A percentile compares a stretch with the other conserved stretches of the same genome.
Evolutionary conservation across 1,140 invertebrate genomes (phyloP).

Genomic region (Bathynomus jamesi): DNA sequence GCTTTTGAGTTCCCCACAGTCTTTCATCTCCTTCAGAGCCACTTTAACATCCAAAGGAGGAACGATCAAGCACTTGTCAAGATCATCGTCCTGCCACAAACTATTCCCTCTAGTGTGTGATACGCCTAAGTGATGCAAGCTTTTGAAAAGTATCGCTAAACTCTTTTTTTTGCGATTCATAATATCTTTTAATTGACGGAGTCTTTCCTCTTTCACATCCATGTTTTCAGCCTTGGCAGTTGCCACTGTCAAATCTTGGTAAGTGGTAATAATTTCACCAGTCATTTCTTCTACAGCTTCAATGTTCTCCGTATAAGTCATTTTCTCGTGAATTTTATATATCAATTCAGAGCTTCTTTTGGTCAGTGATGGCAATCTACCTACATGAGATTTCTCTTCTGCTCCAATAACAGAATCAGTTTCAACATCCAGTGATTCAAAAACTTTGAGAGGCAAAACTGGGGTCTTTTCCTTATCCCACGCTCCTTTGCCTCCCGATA

Average conservation of each 20-base stretch:
- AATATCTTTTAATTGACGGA: slow-evolving; percentile 20
- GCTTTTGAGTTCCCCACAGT: slow-evolving; percentile 41
- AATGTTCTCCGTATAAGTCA: slow-evolving; percentile 21
- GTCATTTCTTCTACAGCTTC: slow-evolving; percentile 30
- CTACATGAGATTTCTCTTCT: slow-evolving; percentile 9
- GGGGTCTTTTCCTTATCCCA: slow-evolving; percentile 21
- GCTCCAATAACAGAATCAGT: neutral
- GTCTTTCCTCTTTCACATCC: slow-evolving; percentile 12
- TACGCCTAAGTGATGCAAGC: slow-evolving; percentile 18
- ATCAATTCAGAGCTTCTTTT: slow-evolving; percentile 10
- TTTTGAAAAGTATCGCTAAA: slow-evolving; percentile 27
- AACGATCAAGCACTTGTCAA: slow-evolving; percentile 26
- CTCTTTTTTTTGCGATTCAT: slow-evolving; percentile 24
- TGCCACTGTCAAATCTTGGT: slow-evolving; percentile 22
- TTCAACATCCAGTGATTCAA: neutral
- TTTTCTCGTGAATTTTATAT: slow-evolving; percentile 4
- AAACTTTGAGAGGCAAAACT: neutral
- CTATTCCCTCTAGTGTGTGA: slow-evolving; percentile 29
- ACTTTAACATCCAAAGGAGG: slow-evolving; percentile 39
- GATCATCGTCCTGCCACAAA: slow-evolving; percentile 27
- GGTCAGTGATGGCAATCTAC: slow-evolving; percentile 5
- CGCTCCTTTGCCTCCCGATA: slow-evolving; percentile 9
- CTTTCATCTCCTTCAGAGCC: slow-evolving; percentile 37
- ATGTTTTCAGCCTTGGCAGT: slow-evolving; percentile 15
- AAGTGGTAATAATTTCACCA: slow-evolving; percentile 18